Conservation (phyloP, 2,797 vertebrate genomes). For the Champsocephalus gunnari region DNA sequence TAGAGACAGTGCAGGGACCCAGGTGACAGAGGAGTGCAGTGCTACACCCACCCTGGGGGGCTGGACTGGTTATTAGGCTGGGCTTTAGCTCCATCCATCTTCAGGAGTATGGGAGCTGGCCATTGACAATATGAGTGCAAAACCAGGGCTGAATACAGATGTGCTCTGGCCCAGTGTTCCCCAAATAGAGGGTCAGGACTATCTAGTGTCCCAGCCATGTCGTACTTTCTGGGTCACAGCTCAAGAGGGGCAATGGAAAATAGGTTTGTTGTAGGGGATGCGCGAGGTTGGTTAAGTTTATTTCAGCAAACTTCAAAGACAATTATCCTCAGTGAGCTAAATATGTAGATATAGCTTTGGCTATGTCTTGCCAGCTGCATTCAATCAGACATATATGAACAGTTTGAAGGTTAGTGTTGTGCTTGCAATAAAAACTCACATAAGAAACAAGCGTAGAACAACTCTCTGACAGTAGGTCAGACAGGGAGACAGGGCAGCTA, state of each 20-base stretch:
- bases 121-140: constrained; percentile 71
- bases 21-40: constrained; percentile 69
- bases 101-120: constrained; percentile 65
- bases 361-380: not conserved
- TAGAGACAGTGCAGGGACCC: constrained; percentile 65
- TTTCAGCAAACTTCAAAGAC: constrained; percentile 16
- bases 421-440: constrained; percentile 4
- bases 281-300: constrained; percentile 32
- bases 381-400: not conserved
- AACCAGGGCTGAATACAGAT: constrained; percentile 76
- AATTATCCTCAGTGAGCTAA: constrained; percentile 6
- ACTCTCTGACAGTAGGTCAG: constrained; percentile 59
- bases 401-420: constrained; percentile 6
- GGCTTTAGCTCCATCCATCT: constrained; percentile 79
- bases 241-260: constrained; percentile 58
- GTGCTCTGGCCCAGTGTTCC: constrained; percentile 65
- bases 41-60: constrained; percentile 64
- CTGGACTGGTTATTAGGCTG: constrained; percentile 77
- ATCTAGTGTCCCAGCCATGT: constrained; percentile 39
- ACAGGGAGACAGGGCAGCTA: constrained; percentile 60
- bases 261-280: constrained; percentile 37
- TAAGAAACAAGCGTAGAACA: constrained; percentile 35
- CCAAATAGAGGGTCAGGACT: constrained; percentile 69
- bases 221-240: constrained; percentile 71
- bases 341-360: not conserved